Base-by-base conservation (phyloP, 2,888 invertebrate species). In the Cataglyphis altisquamis region DNA sequence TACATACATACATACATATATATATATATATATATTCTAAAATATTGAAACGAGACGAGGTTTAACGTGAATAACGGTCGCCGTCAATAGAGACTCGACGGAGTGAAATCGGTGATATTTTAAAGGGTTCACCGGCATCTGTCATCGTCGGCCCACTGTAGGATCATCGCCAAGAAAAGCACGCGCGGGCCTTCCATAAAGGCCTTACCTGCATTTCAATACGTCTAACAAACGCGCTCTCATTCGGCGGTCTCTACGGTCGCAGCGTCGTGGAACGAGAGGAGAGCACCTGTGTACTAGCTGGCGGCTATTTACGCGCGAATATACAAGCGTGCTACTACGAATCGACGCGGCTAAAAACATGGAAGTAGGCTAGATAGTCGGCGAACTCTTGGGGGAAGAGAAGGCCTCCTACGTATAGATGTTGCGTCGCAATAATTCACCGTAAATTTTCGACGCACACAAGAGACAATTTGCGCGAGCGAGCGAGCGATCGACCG, bases 341-440 rank as follows among this genome's bases (percentile, higher is more conserved):
- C 91, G 91, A 90, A 91, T 87, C 84, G 85, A 39, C 55, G 25
- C 68, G 84, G 83, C 91, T 91, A 92, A 93, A 92, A 92, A 91
- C 92, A 92, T 93, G 93, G 89, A 94, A 94, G 92, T 94, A 93
- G 93, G 93, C 91, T 94, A 93, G 92, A 92, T 93, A 93, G 92
- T 90, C 91, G 88, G 88, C 89, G 87, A 90, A 88, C 86, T 85
- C 82, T 85, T 81, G 83, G 83, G 83, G 18, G 6, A 6, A 48
- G 52, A 52, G n/a, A n/a, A n/a, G 60, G 36, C 85, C 84, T 88
- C 85, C 36, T 36, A 36, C 89, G 89, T 91, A 91, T 92, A 92
- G 92, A 91, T 93, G 92, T 91, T 90, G 91, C 93, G 93, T 92
- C 92, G 93, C 92, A 93, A 93, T 92, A 93, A 93, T 92, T 93